phyloP scores from a whole-genome alignment of 1,140 invertebrate genomes.

The Drosophila erecta region DNA sequence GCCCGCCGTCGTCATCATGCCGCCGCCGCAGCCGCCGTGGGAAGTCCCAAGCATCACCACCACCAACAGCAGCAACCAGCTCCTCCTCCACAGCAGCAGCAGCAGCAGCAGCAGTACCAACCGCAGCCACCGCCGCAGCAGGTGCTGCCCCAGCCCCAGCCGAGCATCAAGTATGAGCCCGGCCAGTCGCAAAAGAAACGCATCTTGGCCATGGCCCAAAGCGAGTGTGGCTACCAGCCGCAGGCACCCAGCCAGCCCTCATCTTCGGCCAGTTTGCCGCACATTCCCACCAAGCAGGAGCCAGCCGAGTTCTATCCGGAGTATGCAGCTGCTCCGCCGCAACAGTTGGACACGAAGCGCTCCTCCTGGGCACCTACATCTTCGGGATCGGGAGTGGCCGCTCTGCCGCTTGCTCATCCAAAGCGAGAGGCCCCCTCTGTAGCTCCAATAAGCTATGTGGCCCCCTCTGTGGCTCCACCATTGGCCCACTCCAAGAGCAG shows the following conservation, averaged over 20 bases:
- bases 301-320: constrained; percentile 81
- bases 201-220: constrained; percentile 92
- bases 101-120: constrained; percentile 83
- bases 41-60: constrained; percentile 84
- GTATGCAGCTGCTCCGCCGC: constrained; percentile 51
- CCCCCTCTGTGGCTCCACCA: constrained; percentile 62
- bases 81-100: constrained; percentile 77
- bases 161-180: constrained; percentile 84
- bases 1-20: constrained; percentile 86
- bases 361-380: constrained; percentile 74
- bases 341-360: constrained; percentile 71
- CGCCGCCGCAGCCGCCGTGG: constrained; percentile 76
- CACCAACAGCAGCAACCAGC: constrained; percentile 54
- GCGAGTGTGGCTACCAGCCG: constrained; percentile 88
- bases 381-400: constrained; percentile 9
- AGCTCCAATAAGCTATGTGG: constrained; percentile 66
- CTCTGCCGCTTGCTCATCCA: constrained; percentile 63
- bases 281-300: constrained; percentile 82
- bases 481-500: constrained; percentile 78
- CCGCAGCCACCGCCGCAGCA: constrained; percentile 84
- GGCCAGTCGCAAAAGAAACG: constrained; percentile 95
- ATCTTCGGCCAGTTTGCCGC: constrained; percentile 66
- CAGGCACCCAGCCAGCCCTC: constrained; percentile 78
- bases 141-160: constrained; percentile 54
- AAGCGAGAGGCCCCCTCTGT: constrained; percentile 78